Base-by-base conservation (phyloP, 2,797 vertebrate species). In the Lagorchestes hirsutus region DNA sequence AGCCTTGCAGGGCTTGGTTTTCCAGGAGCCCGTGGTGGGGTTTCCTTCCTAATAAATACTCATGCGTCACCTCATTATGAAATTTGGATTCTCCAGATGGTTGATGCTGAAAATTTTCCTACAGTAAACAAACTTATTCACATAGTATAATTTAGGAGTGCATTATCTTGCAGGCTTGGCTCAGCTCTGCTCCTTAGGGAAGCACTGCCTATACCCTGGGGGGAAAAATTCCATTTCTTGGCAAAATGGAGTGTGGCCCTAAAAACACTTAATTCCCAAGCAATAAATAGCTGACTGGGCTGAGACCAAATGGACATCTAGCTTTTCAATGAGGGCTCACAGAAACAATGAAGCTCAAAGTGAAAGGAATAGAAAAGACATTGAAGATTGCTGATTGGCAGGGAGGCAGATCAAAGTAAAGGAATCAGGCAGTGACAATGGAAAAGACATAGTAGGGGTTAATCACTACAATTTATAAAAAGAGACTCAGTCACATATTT, bases 241-340 rank as follows among this genome's bases (percentile, higher is more conserved):
- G 95, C 50, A 90, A 95, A 90, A 1, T 87, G 27, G 29, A 29
- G 59, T 94, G 46, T 93, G 90, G 31, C 16, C 96, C 56, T 55
- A 55, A 74, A 92, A 74, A n/a, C 46, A 5, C 8, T 46, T 94
- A 91, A 96, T 93, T 96, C 94, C 95, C 34, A 93, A 52, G 90
- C 46, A 31, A 10, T 40, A 74, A 93, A 13, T 82, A 54, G 57
- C n/a, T 93, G 50, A 40, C 18, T 94, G 0, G 5, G 54, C 12
- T 22, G 91, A 50, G n/a, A 92, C 40, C 29, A 22, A 54, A 31
- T 55, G 59, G 59, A 24, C 54, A 24, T 59, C 29, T 4, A 94
- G 5, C 52, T 94, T 90, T 52, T 67, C 29, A 92, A 56, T 34
- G 5, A 93, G 24, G 10, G 67, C 12, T 52, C 12, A 0, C 12